A percentile compares a stretch with the other conserved stretches of the same genome.
Evolutionary conservation across 2,113 vertebrate genomes (phyloP).

Genomic region (Pygoscelis antarcticus): DNA sequence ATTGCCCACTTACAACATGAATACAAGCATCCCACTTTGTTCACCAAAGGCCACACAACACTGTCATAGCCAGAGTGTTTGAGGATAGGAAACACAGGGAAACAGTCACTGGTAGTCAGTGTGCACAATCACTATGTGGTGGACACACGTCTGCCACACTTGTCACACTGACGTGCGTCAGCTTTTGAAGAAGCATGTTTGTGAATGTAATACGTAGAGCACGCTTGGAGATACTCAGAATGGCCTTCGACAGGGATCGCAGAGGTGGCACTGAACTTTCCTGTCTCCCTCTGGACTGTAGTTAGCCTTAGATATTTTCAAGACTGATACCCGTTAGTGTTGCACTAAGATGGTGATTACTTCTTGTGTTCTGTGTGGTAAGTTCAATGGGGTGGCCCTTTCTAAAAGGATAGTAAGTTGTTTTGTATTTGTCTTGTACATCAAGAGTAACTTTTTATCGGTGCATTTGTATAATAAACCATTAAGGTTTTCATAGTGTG

Average conservation of each 20-base stretch:
- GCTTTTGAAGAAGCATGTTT: not conserved
- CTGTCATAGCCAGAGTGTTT: not conserved
- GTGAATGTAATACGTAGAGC: accelerated
- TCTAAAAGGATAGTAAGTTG: not conserved
- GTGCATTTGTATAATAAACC: not conserved
- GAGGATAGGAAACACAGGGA: not conserved
- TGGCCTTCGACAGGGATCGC: accelerated
- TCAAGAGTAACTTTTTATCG: not conserved
- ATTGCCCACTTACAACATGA: not conserved
- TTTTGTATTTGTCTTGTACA: not conserved
- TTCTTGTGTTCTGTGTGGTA: not conserved
- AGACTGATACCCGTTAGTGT: not conserved
- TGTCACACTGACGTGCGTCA: not conserved
- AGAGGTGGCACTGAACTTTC: not conserved
- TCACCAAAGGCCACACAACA: not conserved
- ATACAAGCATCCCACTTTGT: not conserved
- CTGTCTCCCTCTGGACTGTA: not conserved
- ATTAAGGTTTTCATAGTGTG: not conserved
- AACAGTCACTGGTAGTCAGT: not conserved
- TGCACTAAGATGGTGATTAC: not conserved
- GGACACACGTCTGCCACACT: not conserved
- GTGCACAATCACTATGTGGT: not conserved
- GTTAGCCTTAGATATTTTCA: too few relatives aligned
- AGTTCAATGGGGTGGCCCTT: not conserved
- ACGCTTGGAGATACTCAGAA: accelerated